Percentiles rank a stretch among this genome's conserved stretches.
Evolutionary conservation across 2,113 vertebrate species (phyloP).

Genomic region (Saguinus midas): DNA sequence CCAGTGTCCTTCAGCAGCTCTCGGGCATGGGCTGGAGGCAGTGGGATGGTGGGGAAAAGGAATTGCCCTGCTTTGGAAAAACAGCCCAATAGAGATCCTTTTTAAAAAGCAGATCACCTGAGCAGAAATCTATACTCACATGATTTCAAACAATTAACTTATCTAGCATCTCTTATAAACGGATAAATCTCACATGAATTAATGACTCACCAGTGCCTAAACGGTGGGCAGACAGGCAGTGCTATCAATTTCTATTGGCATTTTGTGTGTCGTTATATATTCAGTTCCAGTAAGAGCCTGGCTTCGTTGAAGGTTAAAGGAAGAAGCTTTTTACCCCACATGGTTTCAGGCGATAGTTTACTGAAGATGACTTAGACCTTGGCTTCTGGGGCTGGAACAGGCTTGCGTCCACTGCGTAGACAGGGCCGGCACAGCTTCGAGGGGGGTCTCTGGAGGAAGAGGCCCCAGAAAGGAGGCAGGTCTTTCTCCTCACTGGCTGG

Average conservation of each 20-base stretch:
- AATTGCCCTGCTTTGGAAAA: background rate
- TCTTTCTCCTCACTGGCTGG: slow-evolving; percentile 5
- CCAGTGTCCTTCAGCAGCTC: background rate
- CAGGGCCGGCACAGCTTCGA: background rate
- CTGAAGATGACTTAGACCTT: slow-evolving; percentile 18
- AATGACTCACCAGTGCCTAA: background rate
- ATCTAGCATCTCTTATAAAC: background rate
- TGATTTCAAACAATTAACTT: background rate
- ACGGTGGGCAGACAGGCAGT: background rate
- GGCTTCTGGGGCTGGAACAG: slow-evolving; percentile 34
- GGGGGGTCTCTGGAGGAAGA: background rate
- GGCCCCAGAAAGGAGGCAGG: background rate
- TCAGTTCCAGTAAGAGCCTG: slow-evolving; percentile 7
- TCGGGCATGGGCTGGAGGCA: background rate
- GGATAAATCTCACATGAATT: background rate
- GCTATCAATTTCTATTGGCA: background rate
- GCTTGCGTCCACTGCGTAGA: background rate
- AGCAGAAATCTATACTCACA: background rate
- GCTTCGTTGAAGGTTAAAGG: slow-evolving; percentile 28
- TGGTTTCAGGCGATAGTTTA: slow-evolving; percentile 2
- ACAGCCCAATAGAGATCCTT: background rate
- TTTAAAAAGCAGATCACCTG: background rate
- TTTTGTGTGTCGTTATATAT: background rate
- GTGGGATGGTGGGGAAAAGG: no score
- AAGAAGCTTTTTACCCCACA: background rate